These are phyloP conservation scores for Tympanuchus pallidicinctus DNA, from an alignment of 2,113 vertebrate species.

Conservation along the genomic window DNA sequence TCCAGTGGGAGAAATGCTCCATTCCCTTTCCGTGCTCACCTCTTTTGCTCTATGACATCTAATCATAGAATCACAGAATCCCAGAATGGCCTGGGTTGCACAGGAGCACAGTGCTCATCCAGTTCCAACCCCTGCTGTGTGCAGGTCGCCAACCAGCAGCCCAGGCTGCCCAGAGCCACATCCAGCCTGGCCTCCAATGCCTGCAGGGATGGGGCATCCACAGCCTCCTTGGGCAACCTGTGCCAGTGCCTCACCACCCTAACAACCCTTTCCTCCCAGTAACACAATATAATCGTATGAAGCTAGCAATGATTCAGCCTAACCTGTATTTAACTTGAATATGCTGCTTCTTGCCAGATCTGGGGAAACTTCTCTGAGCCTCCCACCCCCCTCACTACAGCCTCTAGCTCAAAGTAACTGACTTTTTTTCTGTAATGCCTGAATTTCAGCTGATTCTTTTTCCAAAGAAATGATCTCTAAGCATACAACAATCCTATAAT, in stretches of 20 bases:
- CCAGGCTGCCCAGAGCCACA: too few species aligned
- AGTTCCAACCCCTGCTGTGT: too few species aligned
- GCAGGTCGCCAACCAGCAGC: too few species aligned
- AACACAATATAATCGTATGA: neutral
- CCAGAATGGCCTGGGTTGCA: too few species aligned
- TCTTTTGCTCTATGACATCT: neutral
- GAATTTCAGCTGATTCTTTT: conserved; percentile 36
- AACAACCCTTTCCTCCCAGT: neutral
- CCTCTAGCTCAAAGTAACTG: conserved; percentile 23
- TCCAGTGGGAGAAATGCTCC: neutral
- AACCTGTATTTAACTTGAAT: conserved; percentile 27
- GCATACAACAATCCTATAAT: conserved; percentile 31
- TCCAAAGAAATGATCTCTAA: conserved; percentile 16
- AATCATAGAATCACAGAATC: too few species aligned
- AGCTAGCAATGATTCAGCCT: neutral
- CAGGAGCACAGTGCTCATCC: too few species aligned
- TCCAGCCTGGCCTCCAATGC: too few species aligned
- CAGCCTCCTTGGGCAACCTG: too few species aligned
- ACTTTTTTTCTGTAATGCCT: neutral
- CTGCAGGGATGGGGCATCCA: too few species aligned
- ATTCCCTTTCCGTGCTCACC: neutral
- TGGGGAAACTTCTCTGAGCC: neutral
- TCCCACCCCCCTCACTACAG: neutral
- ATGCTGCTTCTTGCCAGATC: conserved; percentile 7
- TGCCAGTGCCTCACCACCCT: too few species aligned